Percentiles rank a stretch among this genome's conserved stretches.
These are phyloP conservation scores for Protosalanx chinensis DNA, from an alignment of 2,797 vertebrate genomes.

Conservation along the genomic window DNA sequence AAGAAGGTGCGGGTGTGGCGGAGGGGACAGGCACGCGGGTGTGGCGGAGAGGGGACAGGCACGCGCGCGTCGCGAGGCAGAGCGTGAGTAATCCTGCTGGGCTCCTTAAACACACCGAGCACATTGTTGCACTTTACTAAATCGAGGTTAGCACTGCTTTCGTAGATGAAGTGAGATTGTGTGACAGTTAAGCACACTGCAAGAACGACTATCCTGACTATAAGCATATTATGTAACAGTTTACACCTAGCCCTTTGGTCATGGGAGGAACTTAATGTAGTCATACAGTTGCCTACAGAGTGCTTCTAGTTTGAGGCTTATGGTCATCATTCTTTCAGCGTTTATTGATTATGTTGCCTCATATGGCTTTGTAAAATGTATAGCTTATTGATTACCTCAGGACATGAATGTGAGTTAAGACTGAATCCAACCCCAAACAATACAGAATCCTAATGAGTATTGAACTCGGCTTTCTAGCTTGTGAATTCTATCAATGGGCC, in stretches of 20 bases:
- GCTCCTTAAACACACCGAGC: neutral
- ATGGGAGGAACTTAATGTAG: neutral
- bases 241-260: neutral
- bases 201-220: neutral
- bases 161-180: neutral
- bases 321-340: neutral
- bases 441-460: no score
- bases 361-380: no score
- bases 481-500: no score
- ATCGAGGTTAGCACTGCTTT: neutral
- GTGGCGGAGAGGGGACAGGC: constrained; percentile 55
- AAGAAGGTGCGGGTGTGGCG: constrained; percentile 73
- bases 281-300: no score
- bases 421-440: no score
- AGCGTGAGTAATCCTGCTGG: neutral
- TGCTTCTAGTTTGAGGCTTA: neutral
- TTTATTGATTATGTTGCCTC: no score
- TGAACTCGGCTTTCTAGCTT: no score
- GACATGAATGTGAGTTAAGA: no score
- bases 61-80: constrained; percentile 36
- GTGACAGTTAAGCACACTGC: neutral
- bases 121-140: neutral
- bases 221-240: neutral
- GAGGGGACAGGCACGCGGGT: constrained; percentile 59
- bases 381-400: no score